Percentiles rank a stretch among this genome's conserved stretches.
These are phyloP conservation scores for Protophormia terraenovae DNA, from an alignment of 2,888 invertebrate genomes.

Conservation along the genomic window DNA sequence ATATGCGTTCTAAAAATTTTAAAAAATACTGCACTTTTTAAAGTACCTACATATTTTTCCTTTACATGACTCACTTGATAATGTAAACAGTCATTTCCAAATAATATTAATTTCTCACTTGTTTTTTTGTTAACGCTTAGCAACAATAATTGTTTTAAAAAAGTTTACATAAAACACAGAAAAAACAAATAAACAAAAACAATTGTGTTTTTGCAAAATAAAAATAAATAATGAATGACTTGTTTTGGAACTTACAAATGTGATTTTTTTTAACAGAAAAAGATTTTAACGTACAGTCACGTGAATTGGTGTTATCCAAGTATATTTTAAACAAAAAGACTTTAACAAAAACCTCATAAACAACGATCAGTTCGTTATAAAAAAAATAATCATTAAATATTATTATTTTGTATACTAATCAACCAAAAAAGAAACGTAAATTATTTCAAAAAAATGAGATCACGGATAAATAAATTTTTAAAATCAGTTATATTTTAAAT, in stretches of 20 bases:
- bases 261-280: not conserved
- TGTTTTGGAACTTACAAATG: not conserved
- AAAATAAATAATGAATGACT: not conserved
- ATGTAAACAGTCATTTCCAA: not conserved
- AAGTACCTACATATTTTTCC: not conserved
- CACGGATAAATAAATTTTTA: not conserved
- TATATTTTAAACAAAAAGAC: not conserved
- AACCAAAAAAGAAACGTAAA: not conserved
- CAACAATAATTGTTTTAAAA: conserved; percentile 31
- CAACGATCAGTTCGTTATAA: not conserved
- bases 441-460: conserved; percentile 37
- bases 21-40: not conserved
- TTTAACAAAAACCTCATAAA: not conserved
- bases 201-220: not conserved
- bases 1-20: not conserved
- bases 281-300: conserved; percentile 19
- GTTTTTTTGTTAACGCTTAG: conserved; percentile 15
- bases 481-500: not conserved
- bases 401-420: not conserved
- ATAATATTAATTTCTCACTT: conserved; percentile 6
- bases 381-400: not conserved
- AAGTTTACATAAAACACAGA: not conserved
- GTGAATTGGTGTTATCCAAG: conserved; percentile 19
- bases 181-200: not conserved
- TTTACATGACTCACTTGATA: conserved; percentile 28